Conservation (phyloP, 2,888 invertebrate genomes). For the Penaeus monodon region DNA sequence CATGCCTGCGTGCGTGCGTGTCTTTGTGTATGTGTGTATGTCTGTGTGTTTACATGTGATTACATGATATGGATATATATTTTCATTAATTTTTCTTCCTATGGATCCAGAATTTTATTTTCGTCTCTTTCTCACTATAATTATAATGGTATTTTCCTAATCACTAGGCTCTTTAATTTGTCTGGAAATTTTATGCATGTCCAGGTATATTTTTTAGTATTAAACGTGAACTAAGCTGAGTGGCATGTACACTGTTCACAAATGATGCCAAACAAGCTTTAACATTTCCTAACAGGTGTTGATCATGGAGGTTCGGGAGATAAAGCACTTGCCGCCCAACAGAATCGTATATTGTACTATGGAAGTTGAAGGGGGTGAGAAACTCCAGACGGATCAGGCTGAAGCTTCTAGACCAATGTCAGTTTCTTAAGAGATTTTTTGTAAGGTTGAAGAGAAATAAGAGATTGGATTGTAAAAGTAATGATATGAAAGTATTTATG, state of each 20-base stretch:
- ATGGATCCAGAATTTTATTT: background rate
- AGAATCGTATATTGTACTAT: conserved; percentile 99
- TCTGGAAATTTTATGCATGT: no score
- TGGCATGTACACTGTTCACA: no score
- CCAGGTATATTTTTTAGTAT: no score
- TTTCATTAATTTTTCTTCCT: background rate
- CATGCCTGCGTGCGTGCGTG: background rate
- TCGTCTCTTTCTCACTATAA: no score
- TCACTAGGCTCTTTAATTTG: no score
- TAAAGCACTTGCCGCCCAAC: conserved; percentile 95
- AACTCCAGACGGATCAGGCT: conserved; percentile 98
- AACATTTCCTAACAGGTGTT: conserved; percentile 79
- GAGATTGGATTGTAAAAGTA: no score
- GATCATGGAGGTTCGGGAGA: conserved; percentile 98
- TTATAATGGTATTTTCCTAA: no score
- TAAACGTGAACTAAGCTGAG: no score
- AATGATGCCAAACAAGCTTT: no score
- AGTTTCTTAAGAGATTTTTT: conserved; percentile 68
- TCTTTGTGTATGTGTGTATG: background rate
- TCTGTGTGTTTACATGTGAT: background rate
- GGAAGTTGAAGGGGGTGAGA: conserved; percentile 99
- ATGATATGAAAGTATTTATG: no score
- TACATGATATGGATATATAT: conserved; percentile 18
- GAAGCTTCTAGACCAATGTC: conserved; percentile 98
- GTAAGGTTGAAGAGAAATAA: background rate